These are phyloP conservation scores for Megalonaias nervosa DNA, from an alignment of 1,140 invertebrate genomes.

Conservation along the genomic window DNA sequence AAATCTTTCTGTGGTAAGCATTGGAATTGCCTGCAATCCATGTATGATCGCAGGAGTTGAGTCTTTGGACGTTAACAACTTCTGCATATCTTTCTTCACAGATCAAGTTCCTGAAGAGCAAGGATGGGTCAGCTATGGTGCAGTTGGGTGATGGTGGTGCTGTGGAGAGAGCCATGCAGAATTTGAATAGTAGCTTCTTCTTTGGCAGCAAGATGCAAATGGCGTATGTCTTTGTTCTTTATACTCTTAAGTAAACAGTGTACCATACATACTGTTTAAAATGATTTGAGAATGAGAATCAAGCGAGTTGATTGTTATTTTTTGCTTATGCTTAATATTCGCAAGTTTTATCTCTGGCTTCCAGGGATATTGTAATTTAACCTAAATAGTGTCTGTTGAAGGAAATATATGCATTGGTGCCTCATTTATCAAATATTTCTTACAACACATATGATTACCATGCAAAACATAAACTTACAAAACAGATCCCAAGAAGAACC, in stretches of 20 bases:
- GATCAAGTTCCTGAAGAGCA: slow-evolving; percentile 99
- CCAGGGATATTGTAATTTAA: neutral
- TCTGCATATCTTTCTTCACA: slow-evolving; percentile 72
- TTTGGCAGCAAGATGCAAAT: slow-evolving; percentile 80
- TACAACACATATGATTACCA: too few species aligned
- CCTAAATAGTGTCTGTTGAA: neutral
- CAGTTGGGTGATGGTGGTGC: slow-evolving; percentile 98
- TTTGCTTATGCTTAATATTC: neutral
- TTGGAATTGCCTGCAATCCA: too few species aligned
- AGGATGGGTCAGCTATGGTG: slow-evolving; percentile 99
- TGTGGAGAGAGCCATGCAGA: slow-evolving; percentile 93
- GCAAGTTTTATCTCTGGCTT: neutral
- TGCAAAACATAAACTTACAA: too few species aligned
- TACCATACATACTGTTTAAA: neutral
- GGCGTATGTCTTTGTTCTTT: slow-evolving; percentile 70
- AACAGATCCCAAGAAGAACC: too few species aligned
- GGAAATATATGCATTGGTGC: too few species aligned
- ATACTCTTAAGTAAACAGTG: neutral
- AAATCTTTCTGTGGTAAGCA: too few species aligned
- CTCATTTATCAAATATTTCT: too few species aligned
- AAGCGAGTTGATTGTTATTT: neutral
- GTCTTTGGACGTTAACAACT: neutral
- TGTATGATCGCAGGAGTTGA: neutral
- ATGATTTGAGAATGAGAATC: neutral
- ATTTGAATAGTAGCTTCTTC: slow-evolving; percentile 93